A percentile compares a stretch with the other conserved stretches of the same genome.
Conservation (phyloP, 2,888 invertebrate species). For the Muschampia plurimacula region DNA sequence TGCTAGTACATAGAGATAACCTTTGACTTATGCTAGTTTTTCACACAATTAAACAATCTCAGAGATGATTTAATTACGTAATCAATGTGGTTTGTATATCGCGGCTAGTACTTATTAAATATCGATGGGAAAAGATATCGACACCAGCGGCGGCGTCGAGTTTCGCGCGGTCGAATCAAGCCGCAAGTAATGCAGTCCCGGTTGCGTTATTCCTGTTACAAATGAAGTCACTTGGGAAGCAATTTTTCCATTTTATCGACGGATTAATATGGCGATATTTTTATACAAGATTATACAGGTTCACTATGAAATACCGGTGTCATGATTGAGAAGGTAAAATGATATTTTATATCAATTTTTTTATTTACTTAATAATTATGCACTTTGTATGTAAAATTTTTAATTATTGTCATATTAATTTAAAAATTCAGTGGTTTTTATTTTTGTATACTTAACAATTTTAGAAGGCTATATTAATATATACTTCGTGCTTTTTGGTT, state of each 20-base stretch:
- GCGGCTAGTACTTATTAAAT: slow-evolving; percentile 34
- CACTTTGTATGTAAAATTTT: too few species aligned
- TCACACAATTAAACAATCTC: not conserved
- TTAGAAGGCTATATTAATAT: too few species aligned
- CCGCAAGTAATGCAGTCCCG: slow-evolving; percentile 68
- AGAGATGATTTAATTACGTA: not conserved
- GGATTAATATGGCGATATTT: slow-evolving; percentile 41
- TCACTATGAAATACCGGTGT: not conserved
- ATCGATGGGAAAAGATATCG: slow-evolving; percentile 73
- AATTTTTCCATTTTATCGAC: slow-evolving; percentile 48
- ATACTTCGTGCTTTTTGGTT: too few species aligned
- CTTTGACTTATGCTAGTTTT: not conserved
- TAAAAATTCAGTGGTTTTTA: too few species aligned
- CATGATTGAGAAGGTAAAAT: not conserved
- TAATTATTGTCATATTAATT: too few species aligned
- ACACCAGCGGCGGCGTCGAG: slow-evolving; percentile 63
- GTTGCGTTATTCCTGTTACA: slow-evolving; percentile 65
- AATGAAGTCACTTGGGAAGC: slow-evolving; percentile 68
- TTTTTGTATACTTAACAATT: too few species aligned
- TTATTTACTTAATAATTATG: too few species aligned
- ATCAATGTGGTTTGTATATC: slow-evolving; percentile 8
- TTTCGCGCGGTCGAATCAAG: slow-evolving; percentile 67
- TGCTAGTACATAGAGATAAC: too few species aligned
- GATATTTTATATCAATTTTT: too few species aligned
- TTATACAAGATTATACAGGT: slow-evolving; percentile 22